These are phyloP conservation scores for Labeo calbasu DNA, from an alignment of 2,797 vertebrate genomes.

Conservation along the genomic window DNA sequence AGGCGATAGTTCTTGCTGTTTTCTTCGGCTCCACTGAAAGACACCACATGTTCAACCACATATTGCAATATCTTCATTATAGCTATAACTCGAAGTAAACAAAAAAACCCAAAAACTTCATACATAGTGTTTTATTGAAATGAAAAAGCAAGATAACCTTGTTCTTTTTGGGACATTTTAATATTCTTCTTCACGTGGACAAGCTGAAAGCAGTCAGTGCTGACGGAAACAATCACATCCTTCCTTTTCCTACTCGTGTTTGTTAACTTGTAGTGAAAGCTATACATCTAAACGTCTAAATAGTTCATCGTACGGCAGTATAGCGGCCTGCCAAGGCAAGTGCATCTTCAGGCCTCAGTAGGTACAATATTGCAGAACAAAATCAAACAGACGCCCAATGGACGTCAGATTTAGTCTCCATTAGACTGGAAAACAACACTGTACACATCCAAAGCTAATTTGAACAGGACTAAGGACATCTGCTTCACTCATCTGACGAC, in stretches of 20 bases:
- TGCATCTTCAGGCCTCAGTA: slow-evolving; percentile 66
- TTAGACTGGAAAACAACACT: slow-evolving; percentile 66
- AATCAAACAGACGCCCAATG: slow-evolving; percentile 20
- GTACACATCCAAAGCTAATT: slow-evolving; percentile 71
- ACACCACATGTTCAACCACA: slow-evolving; percentile 77
- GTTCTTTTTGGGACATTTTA: slow-evolving; percentile 61
- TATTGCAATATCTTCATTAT: slow-evolving; percentile 70
- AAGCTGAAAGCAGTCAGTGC: slow-evolving; percentile 58
- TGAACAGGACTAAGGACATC: slow-evolving; percentile 55
- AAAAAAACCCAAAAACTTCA: slow-evolving; percentile 59
- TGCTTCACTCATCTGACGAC: slow-evolving; percentile 23
- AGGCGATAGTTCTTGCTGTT: slow-evolving; percentile 68
- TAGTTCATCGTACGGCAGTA: slow-evolving; percentile 65
- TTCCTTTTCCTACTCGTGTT: slow-evolving; percentile 63
- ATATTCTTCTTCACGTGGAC: slow-evolving; percentile 55
- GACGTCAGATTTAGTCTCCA: slow-evolving; percentile 58
- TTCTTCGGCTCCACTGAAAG: slow-evolving; percentile 61
- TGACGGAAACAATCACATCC: slow-evolving; percentile 74
- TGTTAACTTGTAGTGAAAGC: slow-evolving; percentile 64
- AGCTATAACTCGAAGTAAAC: slow-evolving; percentile 66
- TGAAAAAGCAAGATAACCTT: slow-evolving; percentile 64
- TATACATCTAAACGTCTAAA: slow-evolving; percentile 56
- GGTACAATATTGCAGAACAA: slow-evolving; percentile 59
- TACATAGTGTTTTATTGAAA: slow-evolving; percentile 68
- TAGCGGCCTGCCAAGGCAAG: slow-evolving; percentile 76